Percentiles rank a stretch among this genome's conserved stretches.
These are phyloP conservation scores for Vollenhovia emeryi DNA, from an alignment of 1,140 invertebrate species.

Conservation along the genomic window DNA sequence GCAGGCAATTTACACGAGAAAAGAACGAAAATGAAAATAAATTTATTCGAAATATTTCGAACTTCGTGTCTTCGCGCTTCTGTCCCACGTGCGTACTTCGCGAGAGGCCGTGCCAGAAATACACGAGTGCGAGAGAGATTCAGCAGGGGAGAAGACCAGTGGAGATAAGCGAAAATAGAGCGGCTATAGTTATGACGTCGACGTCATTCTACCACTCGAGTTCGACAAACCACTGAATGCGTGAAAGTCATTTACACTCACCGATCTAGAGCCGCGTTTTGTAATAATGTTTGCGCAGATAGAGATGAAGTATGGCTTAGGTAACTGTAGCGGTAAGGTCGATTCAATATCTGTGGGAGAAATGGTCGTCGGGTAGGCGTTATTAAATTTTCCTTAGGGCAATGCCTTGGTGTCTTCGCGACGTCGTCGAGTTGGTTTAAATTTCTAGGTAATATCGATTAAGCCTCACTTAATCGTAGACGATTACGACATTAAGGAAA, in stretches of 20 bases:
- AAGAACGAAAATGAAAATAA: background rate
- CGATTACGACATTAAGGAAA: constrained; percentile 12
- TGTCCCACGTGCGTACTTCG: constrained; percentile 1
- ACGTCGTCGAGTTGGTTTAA: background rate
- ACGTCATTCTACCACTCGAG: constrained; percentile 55
- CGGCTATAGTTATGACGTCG: constrained; percentile 69
- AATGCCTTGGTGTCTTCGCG: background rate
- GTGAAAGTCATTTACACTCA: constrained; percentile 60
- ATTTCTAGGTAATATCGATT: constrained; percentile 3
- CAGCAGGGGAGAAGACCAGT: background rate
- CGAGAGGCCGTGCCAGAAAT: constrained; percentile 60
- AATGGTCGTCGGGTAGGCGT: background rate
- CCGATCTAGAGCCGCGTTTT: background rate
- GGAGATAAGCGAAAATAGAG: constrained; percentile 76
- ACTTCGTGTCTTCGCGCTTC: background rate
- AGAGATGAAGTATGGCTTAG: background rate
- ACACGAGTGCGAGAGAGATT: constrained; percentile 26
- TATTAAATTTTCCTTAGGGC: constrained; percentile 3
- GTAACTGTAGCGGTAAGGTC: background rate
- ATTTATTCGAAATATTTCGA: constrained; percentile 14
- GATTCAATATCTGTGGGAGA: background rate
- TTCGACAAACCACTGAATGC: constrained; percentile 60
- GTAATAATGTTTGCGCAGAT: background rate
- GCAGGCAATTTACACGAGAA: background rate
- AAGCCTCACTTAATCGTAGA: background rate